A percentile compares a stretch with the other conserved stretches of the same genome.
These are phyloP conservation scores for Rachycentron canadum DNA, from an alignment of 2,797 vertebrate genomes.

Conservation along the genomic window DNA sequence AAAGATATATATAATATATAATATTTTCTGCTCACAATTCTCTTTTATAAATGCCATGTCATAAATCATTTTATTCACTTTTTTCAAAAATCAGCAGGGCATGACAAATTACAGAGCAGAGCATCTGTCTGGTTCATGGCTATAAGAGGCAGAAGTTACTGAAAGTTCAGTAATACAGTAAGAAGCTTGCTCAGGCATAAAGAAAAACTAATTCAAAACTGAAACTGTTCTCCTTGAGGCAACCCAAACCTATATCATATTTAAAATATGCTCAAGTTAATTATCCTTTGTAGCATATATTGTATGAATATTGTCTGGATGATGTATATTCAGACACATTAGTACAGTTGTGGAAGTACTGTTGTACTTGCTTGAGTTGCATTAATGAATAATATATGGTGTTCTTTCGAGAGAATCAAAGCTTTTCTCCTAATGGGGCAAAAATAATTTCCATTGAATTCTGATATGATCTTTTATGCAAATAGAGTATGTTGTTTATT, in stretches of 20 bases:
- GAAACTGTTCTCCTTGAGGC: constrained; percentile 20
- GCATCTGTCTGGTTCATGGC: constrained; percentile 8
- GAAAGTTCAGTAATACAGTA: constrained; percentile 38
- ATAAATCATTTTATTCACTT: constrained; percentile 36
- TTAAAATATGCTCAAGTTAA: constrained; percentile 22
- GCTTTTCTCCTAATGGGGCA: constrained; percentile 22
- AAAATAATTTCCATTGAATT: constrained; percentile 14
- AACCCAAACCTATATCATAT: constrained; percentile 20
- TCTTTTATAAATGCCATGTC: constrained; percentile 34
- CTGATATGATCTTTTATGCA: constrained; percentile 37
- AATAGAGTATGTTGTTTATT: constrained; percentile 38
- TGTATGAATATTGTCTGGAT: constrained; percentile 43
- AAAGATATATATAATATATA: too few relatives aligned
- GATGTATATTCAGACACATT: constrained; percentile 17
- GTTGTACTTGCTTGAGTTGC: constrained; percentile 14
- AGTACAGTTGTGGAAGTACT: constrained; percentile 14
- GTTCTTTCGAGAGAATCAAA: constrained; percentile 20
- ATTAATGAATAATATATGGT: constrained; percentile 16
- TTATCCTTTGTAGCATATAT: constrained; percentile 21
- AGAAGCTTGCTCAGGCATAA: constrained; percentile 22
- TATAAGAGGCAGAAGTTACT: constrained; percentile 9
- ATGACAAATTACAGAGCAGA: constrained; percentile 36
- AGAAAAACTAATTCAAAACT: constrained; percentile 10
- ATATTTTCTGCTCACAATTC: constrained; percentile 10
- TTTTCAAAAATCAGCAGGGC: constrained; percentile 39